Evolutionary conservation across 2,113 vertebrate species (phyloP), one percentile per base, ranked within the genome.

Genomic region (Gulo gulo): DNA sequence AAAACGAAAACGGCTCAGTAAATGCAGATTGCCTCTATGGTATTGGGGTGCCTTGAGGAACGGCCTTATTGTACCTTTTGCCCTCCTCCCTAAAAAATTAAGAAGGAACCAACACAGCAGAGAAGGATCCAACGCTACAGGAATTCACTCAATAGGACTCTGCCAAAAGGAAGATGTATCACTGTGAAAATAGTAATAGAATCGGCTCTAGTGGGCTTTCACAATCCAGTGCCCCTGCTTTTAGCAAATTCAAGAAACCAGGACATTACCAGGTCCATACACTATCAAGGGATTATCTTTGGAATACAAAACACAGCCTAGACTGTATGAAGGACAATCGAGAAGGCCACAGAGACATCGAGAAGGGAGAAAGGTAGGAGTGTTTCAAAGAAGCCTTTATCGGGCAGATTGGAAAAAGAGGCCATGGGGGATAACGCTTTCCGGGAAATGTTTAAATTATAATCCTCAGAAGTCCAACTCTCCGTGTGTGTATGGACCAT

Each of bases 401-500:
- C 0, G 1, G 67, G 45, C 3, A 1, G 6, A 39, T 21, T 59
- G 71, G 79, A 93, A 80, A 90, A 85, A 65, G 76, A 84, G 91
- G 94, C 74, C 26, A 21, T 1, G n/a, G 82, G 73, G 24, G 55
- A 63, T 87, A 96, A 90, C 87, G 82, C 94, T 98, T 95, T 95
- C 95, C 21, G 52, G 83, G 93, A 57, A 67, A 86, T 78, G 85
- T 88, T 93, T 95, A 97, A 94, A 95, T 98, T 92, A 97, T 90
- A 88, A 93, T 95, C 88, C 91, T 98, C 98, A 97, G 84, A 98
- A 97, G 97, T 95, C 93, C 94, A 97, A 95, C 92, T 98, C 61
- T 98, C 97, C 96, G 76, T 88, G 96, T 97, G 92, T 91, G 65
- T 98, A 95, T 93, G 97, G 97, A 91, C 94, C 98, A 86, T 26